Evolutionary conservation across 1,140 invertebrate species (phyloP).

Genomic region (Drosophila malerkotliana): DNA sequence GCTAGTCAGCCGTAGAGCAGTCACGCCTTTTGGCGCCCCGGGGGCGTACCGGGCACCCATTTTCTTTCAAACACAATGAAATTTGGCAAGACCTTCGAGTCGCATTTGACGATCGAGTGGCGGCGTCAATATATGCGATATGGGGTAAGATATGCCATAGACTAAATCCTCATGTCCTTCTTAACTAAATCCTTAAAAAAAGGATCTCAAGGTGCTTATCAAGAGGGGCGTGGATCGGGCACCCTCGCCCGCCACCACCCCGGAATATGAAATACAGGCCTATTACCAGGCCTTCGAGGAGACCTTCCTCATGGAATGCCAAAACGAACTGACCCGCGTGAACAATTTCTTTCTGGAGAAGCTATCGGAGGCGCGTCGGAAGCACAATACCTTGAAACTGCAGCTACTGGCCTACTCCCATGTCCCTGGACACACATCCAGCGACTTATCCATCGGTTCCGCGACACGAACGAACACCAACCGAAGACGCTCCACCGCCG

Average conservation of each 20-base stretch:
- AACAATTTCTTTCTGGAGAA: constrained; percentile 99
- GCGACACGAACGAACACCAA: neutral
- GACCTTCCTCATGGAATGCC: constrained; percentile 95
- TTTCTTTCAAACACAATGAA: constrained; percentile 49
- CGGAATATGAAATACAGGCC: neutral
- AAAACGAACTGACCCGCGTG: constrained; percentile 96
- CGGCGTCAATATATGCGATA: constrained; percentile 76
- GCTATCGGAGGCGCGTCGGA: constrained; percentile 96
- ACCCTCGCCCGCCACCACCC: constrained; percentile 1
- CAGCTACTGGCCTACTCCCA: constrained; percentile 86
- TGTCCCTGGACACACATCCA: constrained; percentile 27
- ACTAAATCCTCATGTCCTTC: too few relatives aligned
- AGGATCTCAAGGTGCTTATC: constrained; percentile 70
- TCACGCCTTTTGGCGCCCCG: constrained; percentile 25
- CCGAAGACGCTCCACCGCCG: neutral
- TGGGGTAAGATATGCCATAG: constrained; percentile 46
- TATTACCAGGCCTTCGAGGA: constrained; percentile 97
- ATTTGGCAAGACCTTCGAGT: constrained; percentile 72
- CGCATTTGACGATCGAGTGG: constrained; percentile 77
- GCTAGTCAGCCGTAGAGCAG: constrained; percentile 30
- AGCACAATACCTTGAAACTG: constrained; percentile 94
- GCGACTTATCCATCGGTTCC: constrained; percentile 25
- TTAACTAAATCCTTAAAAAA: neutral
- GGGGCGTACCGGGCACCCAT: constrained; percentile 2
- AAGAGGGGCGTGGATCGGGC: constrained; percentile 49